A percentile compares a stretch with the other conserved stretches of the same genome.
phyloP scores from a whole-genome alignment of 2,888 invertebrate species.

The Caenorhabditis virilis region DNA sequence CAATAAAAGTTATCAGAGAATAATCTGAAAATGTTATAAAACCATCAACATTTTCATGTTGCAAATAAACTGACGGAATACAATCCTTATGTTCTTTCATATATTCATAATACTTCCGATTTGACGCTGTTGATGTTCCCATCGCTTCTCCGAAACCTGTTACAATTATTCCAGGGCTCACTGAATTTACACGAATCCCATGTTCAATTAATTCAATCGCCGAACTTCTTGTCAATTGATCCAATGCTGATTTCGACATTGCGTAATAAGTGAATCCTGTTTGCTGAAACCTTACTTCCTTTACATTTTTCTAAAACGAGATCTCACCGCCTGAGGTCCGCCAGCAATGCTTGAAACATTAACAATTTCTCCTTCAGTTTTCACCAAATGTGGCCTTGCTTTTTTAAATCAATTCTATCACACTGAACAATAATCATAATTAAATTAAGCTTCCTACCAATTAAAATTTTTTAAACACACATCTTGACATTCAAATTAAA shows the following conservation, averaged over 20 bases:
- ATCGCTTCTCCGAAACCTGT: conserved; percentile 16
- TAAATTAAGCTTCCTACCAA: too few species aligned
- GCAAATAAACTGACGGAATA: conserved; percentile 23
- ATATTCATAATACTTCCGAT: neutral
- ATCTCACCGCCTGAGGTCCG: conserved; percentile 26
- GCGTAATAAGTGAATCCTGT: conserved; percentile 12
- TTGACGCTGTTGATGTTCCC: conserved; percentile 3
- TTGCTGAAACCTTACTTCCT: conserved; percentile 4
- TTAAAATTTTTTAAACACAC: too few species aligned
- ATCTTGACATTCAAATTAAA: neutral
- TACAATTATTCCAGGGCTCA: conserved; percentile 19
- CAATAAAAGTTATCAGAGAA: too few species aligned
- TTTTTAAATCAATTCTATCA: conserved; percentile 24
- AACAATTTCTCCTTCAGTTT: conserved; percentile 24
- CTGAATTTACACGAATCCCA: conserved; percentile 13
- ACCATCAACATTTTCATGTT: conserved; percentile 30
- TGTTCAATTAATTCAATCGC: conserved; percentile 9
- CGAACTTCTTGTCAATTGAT: conserved; percentile 21
- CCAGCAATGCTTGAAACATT: conserved; percentile 32
- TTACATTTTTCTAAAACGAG: neutral
- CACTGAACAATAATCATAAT: too few species aligned
- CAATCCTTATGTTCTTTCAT: conserved; percentile 1
- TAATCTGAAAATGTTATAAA: too few species aligned
- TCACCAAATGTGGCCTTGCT: conserved; percentile 20
- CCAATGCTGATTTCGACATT: conserved; percentile 21